Percentiles rank a stretch among this genome's conserved stretches.
These are phyloP conservation scores for Ataeniobius toweri DNA, from an alignment of 2,797 vertebrate species.

Conservation along the genomic window DNA sequence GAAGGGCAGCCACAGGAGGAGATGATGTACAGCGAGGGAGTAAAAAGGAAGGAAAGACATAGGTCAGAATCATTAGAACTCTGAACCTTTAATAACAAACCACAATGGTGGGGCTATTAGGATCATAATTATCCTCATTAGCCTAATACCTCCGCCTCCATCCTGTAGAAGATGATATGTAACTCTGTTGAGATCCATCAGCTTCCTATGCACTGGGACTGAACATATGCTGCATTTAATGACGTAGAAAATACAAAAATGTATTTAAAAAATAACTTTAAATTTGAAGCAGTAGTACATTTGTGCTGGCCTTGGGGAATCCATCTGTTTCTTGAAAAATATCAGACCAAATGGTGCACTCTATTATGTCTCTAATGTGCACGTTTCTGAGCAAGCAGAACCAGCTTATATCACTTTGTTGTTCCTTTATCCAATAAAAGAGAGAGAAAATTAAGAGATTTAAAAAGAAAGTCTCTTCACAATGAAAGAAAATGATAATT, in stretches of 20 bases:
- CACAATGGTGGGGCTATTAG: constrained; percentile 51
- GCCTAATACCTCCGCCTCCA: constrained; percentile 50
- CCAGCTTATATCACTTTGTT: background rate
- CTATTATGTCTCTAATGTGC: constrained; percentile 23
- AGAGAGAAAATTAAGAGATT: background rate
- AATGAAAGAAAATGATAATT: background rate
- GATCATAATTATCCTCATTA: constrained; percentile 67
- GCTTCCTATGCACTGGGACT: constrained; percentile 36
- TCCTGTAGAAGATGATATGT: constrained; percentile 45
- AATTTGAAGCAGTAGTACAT: constrained; percentile 44
- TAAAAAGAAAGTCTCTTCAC: background rate
- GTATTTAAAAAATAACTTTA: constrained; percentile 18
- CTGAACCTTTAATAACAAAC: constrained; percentile 57
- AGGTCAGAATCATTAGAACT: constrained; percentile 61
- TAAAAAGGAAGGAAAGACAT: constrained; percentile 21
- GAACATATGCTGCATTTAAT: constrained; percentile 61
- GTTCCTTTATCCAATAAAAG: constrained; percentile 3
- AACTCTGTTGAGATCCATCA: constrained; percentile 49
- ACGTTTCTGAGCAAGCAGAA: constrained; percentile 8
- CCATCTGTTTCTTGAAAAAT: constrained; percentile 24
- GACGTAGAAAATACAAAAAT: constrained; percentile 23
- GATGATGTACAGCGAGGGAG: constrained; percentile 16
- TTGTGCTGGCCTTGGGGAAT: constrained; percentile 28
- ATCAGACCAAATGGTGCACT: constrained; percentile 8
- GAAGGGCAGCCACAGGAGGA: constrained; percentile 12